Percentiles rank a stretch among this genome's conserved stretches.
Conservation (phyloP, 2,113 vertebrate species). For the Osmerus mordax region DNA sequence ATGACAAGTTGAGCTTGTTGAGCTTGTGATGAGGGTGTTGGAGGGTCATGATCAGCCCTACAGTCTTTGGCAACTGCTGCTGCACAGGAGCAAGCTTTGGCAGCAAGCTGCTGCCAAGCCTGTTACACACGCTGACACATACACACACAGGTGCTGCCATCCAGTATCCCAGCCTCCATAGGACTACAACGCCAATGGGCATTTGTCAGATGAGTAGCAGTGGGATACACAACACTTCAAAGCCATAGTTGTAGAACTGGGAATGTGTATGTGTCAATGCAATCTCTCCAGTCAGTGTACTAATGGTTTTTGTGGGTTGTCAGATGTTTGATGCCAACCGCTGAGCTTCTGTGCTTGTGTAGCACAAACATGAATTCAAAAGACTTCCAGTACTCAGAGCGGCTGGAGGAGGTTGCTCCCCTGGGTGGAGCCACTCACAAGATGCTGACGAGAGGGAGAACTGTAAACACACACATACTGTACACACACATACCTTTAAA, state of each 20-base stretch:
- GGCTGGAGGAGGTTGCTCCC: neutral
- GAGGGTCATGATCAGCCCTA: neutral
- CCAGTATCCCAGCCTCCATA: neutral
- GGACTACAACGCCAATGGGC: neutral
- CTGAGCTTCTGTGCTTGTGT: constrained; percentile 10
- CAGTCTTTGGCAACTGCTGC: neutral
- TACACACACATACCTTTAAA: no score
- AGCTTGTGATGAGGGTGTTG: neutral
- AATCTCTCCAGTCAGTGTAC: neutral
- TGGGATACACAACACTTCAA: neutral
- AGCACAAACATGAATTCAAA: constrained; percentile 24
- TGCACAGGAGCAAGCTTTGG: neutral
- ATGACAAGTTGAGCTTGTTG: neutral
- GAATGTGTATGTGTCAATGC: neutral
- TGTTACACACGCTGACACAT: neutral
- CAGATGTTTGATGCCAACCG: constrained; percentile 24
- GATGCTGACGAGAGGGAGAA: no score
- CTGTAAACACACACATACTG: no score
- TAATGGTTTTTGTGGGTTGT: constrained; percentile 52
- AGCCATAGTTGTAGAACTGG: neutral
- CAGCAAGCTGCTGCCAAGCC: no score
- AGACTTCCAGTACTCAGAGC: constrained; percentile 34
- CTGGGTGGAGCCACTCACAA: no score
- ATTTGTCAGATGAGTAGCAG: neutral
- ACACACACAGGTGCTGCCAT: neutral